phyloP scores from a whole-genome alignment of 1,140 invertebrate species.

The Anadara kagoshimensis region DNA sequence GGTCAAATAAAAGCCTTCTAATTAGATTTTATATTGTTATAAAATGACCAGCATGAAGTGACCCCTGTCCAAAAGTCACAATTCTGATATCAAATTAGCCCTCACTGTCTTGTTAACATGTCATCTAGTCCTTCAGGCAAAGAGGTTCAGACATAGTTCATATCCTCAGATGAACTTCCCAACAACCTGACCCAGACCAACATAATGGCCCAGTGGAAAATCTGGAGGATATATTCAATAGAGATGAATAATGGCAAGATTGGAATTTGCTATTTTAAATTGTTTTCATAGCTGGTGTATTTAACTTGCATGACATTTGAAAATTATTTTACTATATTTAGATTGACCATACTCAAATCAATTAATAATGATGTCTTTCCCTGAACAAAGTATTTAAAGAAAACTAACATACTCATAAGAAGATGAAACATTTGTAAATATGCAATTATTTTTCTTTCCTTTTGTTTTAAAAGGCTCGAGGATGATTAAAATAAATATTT shows the following conservation, averaged over 20 bases:
- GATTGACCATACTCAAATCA: not conserved
- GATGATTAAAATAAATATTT: no score
- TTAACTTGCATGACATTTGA: not conserved
- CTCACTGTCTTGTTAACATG: constrained; percentile 1
- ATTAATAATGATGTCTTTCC: no score
- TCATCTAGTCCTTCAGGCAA: not conserved
- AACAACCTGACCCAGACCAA: not conserved
- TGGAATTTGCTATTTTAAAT: no score
- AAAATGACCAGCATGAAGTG: not conserved
- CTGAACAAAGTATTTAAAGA: no score
- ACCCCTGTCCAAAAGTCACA: not conserved
- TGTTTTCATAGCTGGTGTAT: not conserved
- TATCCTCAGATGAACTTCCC: constrained; percentile 24
- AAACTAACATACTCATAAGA: no score
- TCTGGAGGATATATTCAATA: not conserved
- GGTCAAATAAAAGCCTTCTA: not conserved
- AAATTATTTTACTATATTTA: not conserved
- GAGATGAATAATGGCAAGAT: no score
- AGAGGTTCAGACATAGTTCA: constrained; percentile 26
- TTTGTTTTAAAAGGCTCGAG: no score
- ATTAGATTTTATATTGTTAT: not conserved
- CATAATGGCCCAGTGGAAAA: not conserved
- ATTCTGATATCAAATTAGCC: constrained; percentile 1
- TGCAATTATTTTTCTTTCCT: no score
- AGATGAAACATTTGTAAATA: no score